Base-by-base conservation (phyloP, 2,113 vertebrate genomes). In the Butastur rufipennis region DNA sequence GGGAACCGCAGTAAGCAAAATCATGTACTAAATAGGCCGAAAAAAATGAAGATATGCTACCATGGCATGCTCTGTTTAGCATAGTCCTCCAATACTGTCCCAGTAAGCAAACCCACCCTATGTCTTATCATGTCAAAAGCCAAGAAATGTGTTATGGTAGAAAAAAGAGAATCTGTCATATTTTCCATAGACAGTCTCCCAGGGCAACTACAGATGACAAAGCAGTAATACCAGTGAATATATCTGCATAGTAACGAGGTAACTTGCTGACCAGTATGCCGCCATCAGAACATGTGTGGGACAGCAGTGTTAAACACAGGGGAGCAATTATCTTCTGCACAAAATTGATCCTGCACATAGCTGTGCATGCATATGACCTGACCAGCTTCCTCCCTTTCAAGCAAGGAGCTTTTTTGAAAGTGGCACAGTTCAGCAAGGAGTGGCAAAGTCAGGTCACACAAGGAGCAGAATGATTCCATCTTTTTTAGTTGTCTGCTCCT, bases 401-500 rank as follows among this genome's bases (percentile, higher is more conserved):
- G 36, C 14, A 45, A 26, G 7, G 4, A 36, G 2, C 2, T 62
- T 79, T 90, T 42, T 8, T 12, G 17, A 48, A 72, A 53, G 36
- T 34, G 32, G 9, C 21, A 61, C 11, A 36, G 6, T 52, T 86
- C 61, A 91, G 16, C 14, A 65, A 31, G 6, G 25, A 79, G 13
- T 34, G 8, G 15, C 3, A 81, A 73, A 55, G n/a, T 22, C 3
- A 63, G 29, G 5, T 66, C 23, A 74, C 13, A 21, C 10, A 2
- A 85, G 9, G 3, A 68, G 5, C 7, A 53, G 22, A 53, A 31
- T 52, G 0, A 34, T 38, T 21, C 3, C 0, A 0, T 10, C 32
- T 17, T 52, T 84, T 50, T 34, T 7, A 22, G 4, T 55, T 80
- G 18, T 5, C 1, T 80, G 5, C 79, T 61, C 16, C 13, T 42